Percentiles rank a stretch among this genome's conserved stretches.
Conservation (phyloP, 2,888 invertebrate species). For the Dendrolimus houi region DNA sequence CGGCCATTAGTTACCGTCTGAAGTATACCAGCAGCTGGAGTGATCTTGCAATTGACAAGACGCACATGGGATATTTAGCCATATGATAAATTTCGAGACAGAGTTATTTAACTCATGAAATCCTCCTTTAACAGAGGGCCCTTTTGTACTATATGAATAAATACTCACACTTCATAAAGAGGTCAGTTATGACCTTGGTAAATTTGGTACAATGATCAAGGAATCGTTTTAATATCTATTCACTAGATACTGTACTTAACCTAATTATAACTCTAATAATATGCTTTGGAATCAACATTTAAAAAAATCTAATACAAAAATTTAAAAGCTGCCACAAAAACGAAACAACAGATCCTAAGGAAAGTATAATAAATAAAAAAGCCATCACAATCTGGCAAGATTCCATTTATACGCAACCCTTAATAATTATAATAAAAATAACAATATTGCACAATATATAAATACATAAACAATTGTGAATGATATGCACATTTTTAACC, state of each 20-base stretch:
- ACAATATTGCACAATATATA: conserved; percentile 53
- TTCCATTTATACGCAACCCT: conserved; percentile 6
- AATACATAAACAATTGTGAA: conserved; percentile 30
- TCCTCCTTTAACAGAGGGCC: too few species aligned
- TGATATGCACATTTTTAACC: conserved; percentile 56
- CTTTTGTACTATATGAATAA: too few species aligned
- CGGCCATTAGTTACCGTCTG: too few species aligned
- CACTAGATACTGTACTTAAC: not conserved
- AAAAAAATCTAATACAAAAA: conserved; percentile 9
- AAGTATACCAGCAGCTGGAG: too few species aligned
- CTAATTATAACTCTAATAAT: conserved; percentile 20
- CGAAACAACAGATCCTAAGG: conserved; percentile 19
- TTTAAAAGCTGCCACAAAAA: conserved; percentile 15
- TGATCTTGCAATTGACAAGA: too few species aligned
- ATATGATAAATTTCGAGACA: too few species aligned
- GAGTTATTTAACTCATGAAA: too few species aligned
- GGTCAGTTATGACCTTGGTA: too few species aligned
- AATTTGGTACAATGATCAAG: too few species aligned
- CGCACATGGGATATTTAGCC: too few species aligned
- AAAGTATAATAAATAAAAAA: conserved; percentile 18
- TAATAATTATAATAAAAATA: conserved; percentile 8
- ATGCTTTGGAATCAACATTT: conserved; percentile 36
- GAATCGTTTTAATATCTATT: not conserved
- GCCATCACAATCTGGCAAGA: conserved; percentile 53
- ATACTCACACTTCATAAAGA: too few species aligned